Evolutionary conservation across 2,113 vertebrate genomes (phyloP), one percentile per base, ranked within the genome.

Genomic region (Phaethon lepturus): DNA sequence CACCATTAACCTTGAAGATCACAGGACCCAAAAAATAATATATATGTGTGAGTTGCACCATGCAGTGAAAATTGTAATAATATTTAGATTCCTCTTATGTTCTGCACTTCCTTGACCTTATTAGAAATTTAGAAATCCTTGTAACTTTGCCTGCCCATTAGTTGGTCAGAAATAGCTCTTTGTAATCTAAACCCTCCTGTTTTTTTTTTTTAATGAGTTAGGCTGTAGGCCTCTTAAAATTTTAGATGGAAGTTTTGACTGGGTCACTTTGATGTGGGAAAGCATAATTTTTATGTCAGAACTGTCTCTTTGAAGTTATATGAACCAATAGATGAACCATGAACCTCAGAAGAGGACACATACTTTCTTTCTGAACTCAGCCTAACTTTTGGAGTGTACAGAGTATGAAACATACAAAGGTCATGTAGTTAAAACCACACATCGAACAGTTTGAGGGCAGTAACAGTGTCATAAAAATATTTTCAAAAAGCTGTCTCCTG

Each of bases 341-440:
- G 79, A 91, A 77, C 35, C 52, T 71, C 44, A 52, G 68, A 56
- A 96, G 92, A 95, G 63, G 67, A 92, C 82, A 90, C 26, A 62
- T 11, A 13, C 53, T 76, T 94, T 49, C 73, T 35, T 77, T 66
- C 87, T 90, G 75, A 95, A 67, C 47, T 82, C 64, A 45, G 55
- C 31, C 86, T 69, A 86, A 83, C 74, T 93, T 92, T 72, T 63
- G 63, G n/a, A 73, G 75, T 26, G 45, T 59, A 63, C 5, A 86
- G 24, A 83, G 19, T 38, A 90, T n/a, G 53, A 62, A 90, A 76
- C 49, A 86, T 5, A 44, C 11, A 71, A 71, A 83, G 80, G 76
- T 50, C 33, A 31, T 29, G 16, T 8, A 1, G 13, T 47, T 88
- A 73, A 86, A 90, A 78, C 26, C 16, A 83, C 35, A 73, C 55